Conservation (phyloP, 2,888 invertebrate species). For the Eumerus sabulonum region DNA sequence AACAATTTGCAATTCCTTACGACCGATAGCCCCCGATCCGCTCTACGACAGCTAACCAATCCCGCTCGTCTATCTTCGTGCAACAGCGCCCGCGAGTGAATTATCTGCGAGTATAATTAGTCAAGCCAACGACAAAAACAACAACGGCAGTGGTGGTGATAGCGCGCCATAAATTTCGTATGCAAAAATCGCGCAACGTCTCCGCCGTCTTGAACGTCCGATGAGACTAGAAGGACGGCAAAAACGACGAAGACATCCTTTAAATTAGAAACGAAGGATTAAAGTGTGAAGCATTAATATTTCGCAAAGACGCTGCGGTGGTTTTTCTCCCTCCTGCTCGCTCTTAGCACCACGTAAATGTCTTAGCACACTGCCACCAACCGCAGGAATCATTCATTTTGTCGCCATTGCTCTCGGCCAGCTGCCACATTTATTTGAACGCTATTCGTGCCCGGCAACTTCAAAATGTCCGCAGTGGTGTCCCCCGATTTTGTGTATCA, state of each 20-base stretch:
- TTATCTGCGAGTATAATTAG: conserved; percentile 68
- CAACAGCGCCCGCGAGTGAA: conserved; percentile 66
- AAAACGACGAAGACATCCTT: conserved; percentile 48
- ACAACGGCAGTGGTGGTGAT: conserved; percentile 33
- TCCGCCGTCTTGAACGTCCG: conserved; percentile 2
- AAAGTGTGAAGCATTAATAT: conserved; percentile 64
- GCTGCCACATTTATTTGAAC: conserved; percentile 60
- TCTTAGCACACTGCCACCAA: conserved; percentile 27
- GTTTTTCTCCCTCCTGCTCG: conserved; percentile 7
- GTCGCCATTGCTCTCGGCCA: conserved; percentile 61
- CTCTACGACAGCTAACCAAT: neutral
- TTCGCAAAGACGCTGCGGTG: conserved; percentile 49
- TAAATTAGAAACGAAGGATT: conserved; percentile 68
- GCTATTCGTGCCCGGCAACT: conserved; percentile 31
- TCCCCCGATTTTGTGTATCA: conserved; percentile 18
- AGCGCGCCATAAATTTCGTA: conserved; percentile 57
- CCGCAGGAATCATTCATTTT: conserved; percentile 64
- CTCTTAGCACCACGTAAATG: conserved; percentile 45
- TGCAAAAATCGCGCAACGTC: conserved; percentile 54
- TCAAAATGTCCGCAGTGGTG: conserved; percentile 45
- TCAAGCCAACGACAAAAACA: conserved; percentile 63
- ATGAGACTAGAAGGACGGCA: neutral
- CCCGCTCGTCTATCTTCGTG: conserved; percentile 28
- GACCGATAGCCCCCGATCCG: conserved; percentile 17
- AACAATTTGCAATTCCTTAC: conserved; percentile 67